phyloP scores from a whole-genome alignment of 2,888 invertebrate genomes.

The Tetanocera ferruginea region DNA sequence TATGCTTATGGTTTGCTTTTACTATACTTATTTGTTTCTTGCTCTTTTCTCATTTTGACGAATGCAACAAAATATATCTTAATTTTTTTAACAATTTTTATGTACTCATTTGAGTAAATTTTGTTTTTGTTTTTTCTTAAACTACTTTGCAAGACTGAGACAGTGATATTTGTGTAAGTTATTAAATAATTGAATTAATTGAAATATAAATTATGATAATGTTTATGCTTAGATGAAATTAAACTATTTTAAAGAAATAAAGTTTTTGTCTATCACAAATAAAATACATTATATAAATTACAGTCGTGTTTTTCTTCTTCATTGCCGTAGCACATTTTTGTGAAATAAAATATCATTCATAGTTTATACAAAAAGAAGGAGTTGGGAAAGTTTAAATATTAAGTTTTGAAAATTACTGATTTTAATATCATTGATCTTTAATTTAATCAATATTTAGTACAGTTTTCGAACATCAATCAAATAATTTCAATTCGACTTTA shows the following conservation, averaged over 20 bases:
- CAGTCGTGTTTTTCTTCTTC: background rate
- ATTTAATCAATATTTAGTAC: too few relatives aligned
- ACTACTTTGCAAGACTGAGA: too few relatives aligned
- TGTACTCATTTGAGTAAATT: too few relatives aligned
- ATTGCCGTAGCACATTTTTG: background rate
- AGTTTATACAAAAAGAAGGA: background rate
- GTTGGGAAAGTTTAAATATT: background rate
- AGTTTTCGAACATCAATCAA: too few relatives aligned
- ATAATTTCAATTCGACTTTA: too few relatives aligned
- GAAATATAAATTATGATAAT: background rate
- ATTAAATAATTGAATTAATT: background rate
- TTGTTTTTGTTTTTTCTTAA: too few relatives aligned
- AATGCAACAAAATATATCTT: too few relatives aligned
- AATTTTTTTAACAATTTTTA: too few relatives aligned
- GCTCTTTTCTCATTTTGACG: too few relatives aligned
- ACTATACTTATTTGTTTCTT: too few relatives aligned
- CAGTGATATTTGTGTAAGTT: too few relatives aligned
- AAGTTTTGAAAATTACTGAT: background rate
- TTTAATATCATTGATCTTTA: background rate
- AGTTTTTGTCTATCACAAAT: conserved; percentile 33
- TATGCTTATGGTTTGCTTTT: too few relatives aligned
- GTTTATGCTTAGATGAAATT: background rate
- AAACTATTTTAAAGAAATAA: conserved; percentile 19
- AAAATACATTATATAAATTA: conserved; percentile 24
- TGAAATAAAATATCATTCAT: background rate